A percentile compares a stretch with the other conserved stretches of the same genome.
Conservation (phyloP, 1,140 invertebrate species). For the Philopotamus ludificatus region DNA sequence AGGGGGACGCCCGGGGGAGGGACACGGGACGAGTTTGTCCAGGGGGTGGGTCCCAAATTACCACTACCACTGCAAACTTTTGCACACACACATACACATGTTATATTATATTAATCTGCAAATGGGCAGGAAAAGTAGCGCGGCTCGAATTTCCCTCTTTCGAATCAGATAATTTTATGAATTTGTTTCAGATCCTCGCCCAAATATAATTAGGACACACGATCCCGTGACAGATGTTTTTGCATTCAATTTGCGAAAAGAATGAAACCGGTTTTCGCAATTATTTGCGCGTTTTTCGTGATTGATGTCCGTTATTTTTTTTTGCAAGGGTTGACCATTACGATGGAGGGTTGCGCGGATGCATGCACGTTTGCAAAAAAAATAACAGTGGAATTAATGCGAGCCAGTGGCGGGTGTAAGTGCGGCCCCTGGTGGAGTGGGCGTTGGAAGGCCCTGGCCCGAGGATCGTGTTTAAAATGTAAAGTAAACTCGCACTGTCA, state of each 20-base stretch:
- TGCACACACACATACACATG: background rate
- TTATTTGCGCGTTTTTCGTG: background rate
- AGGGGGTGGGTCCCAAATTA: constrained; percentile 13
- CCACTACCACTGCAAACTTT: too few relatives aligned
- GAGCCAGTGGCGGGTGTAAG: background rate
- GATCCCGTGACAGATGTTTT: background rate
- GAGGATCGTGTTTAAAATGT: constrained; percentile 42
- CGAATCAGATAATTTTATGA: too few relatives aligned
- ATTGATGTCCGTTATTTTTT: background rate
- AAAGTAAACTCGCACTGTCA: constrained; percentile 43
- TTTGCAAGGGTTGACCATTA: too few relatives aligned
- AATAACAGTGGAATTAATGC: background rate
- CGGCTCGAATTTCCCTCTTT: too few relatives aligned
- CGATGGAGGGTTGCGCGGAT: too few relatives aligned
- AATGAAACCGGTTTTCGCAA: background rate
- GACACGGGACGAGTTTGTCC: constrained; percentile 16
- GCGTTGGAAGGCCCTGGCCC: constrained; percentile 11
- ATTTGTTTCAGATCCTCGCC: too few relatives aligned
- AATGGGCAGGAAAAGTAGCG: too few relatives aligned
- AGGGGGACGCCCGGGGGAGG: constrained; percentile 14
- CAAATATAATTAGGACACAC: too few relatives aligned
- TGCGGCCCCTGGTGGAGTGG: background rate
- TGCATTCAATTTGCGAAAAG: background rate
- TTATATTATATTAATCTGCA: background rate
- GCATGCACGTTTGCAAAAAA: too few relatives aligned